Conservation (phyloP, 1,140 invertebrate genomes). For the Drosophila navojoa region DNA sequence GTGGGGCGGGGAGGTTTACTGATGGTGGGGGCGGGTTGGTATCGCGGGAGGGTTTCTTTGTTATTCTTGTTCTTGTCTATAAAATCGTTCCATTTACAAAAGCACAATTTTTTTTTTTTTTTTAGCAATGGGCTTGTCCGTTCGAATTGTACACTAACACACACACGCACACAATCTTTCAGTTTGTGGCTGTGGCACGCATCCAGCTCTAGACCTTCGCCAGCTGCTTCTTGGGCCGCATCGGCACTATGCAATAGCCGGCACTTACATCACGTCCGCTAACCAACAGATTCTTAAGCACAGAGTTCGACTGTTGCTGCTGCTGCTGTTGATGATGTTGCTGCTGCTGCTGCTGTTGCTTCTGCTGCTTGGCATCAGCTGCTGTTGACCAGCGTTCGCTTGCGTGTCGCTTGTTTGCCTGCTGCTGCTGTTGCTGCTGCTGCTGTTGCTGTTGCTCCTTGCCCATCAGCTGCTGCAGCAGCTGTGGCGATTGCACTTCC, state of each 20-base stretch:
- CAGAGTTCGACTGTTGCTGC: conserved; percentile 84
- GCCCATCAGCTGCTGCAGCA: conserved; percentile 73
- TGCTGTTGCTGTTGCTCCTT: conserved; percentile 47
- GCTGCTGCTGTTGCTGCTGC: conserved; percentile 30
- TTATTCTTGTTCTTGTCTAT: conserved; percentile 46
- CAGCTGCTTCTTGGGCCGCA: conserved; percentile 84
- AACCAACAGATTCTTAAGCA: conserved; percentile 95
- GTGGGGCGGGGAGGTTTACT: conserved; percentile 2
- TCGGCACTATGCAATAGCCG: conserved; percentile 93
- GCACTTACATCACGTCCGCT: conserved; percentile 96
- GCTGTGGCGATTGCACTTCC: conserved; percentile 65
- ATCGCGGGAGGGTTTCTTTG: conserved; percentile 8
- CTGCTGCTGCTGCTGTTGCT: conserved; percentile 44
- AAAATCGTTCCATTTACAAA: conserved; percentile 84
- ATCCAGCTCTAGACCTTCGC: conserved; percentile 75
- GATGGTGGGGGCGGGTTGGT: neutral
- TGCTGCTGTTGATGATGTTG: conserved; percentile 61
- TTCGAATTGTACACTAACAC: conserved; percentile 50
- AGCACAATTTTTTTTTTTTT: conserved; percentile 78
- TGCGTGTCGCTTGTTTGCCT: conserved; percentile 49
- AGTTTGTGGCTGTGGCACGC: conserved; percentile 33
- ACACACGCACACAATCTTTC: conserved; percentile 12
- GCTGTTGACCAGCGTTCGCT: conserved; percentile 54
- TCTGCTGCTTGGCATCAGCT: conserved; percentile 34
- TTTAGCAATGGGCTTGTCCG: conserved; percentile 71